phyloP scores from a whole-genome alignment of 2,797 vertebrate species.

The Arnoldichthys spilopterus region DNA sequence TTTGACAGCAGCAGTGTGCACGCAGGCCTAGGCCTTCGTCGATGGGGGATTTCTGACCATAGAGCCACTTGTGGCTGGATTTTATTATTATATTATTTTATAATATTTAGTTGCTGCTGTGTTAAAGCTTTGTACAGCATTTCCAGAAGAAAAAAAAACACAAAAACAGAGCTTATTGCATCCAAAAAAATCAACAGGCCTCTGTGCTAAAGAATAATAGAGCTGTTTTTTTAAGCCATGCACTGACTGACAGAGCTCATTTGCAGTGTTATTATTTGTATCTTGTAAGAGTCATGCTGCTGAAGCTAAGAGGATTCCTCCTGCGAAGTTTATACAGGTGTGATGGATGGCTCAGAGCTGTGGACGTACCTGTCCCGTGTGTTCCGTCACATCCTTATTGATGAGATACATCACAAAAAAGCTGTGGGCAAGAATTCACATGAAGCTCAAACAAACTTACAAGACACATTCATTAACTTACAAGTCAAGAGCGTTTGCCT shows the following conservation, averaged over 20 bases:
- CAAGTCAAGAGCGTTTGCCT: neutral
- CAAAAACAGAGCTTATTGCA: constrained; percentile 1
- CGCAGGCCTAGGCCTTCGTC: neutral
- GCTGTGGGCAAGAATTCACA: constrained; percentile 59
- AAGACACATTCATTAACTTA: neutral
- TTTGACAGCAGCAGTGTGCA: neutral
- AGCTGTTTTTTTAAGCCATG: neutral
- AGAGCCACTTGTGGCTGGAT: neutral
- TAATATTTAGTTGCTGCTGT: neutral
- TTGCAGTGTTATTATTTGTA: neutral
- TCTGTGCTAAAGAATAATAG: neutral
- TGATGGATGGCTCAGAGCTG: constrained; percentile 13
- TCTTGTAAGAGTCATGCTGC: neutral
- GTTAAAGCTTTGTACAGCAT: neutral
- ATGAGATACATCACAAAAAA: constrained; percentile 84
- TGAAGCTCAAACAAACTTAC: neutral
- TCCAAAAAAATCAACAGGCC: neutral
- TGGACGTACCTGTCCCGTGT: constrained; percentile 77
- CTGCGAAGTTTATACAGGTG: constrained; percentile 30
- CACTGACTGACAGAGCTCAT: constrained; percentile 13
- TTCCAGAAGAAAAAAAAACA: neutral
- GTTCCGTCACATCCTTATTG: constrained; percentile 82
- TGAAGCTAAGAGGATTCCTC: neutral
- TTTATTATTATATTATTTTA: no score
- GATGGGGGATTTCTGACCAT: neutral